Percentiles rank a stretch among this genome's conserved stretches.
These are phyloP conservation scores for Archilochus colubris DNA, from an alignment of 2,113 vertebrate species.

Conservation along the genomic window DNA sequence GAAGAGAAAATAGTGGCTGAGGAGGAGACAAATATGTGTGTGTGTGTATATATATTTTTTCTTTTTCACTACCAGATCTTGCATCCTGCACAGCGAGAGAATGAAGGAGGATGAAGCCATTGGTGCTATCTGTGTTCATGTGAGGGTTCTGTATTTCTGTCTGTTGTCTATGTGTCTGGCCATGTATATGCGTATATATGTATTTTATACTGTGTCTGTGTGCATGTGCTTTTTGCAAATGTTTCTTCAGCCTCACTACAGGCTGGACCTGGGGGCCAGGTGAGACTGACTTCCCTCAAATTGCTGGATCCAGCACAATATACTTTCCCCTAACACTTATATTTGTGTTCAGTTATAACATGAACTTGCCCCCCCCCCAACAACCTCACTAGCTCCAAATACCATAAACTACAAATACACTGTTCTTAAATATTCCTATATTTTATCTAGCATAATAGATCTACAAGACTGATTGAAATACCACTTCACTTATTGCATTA, in stretches of 20 bases:
- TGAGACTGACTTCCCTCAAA: not conserved
- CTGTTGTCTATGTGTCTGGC: not conserved
- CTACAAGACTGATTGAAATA: not conserved
- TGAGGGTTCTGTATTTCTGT: not conserved
- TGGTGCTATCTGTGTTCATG: not conserved
- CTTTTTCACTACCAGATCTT: not conserved
- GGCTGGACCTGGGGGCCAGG: not conserved
- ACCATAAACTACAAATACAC: not conserved
- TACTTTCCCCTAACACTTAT: not conserved
- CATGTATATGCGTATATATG: no score
- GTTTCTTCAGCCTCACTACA: fast-evolving
- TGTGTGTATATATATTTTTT: fast-evolving
- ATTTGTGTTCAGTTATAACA: not conserved
- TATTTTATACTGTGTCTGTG: not conserved
- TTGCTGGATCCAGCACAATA: not conserved
- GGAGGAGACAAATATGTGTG: not conserved
- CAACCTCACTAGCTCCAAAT: not conserved
- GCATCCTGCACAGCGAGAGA: no score
- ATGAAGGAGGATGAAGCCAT: not conserved
- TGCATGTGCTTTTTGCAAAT: not conserved
- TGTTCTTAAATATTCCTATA: not conserved
- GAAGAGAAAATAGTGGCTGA: not conserved
- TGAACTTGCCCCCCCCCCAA: no score
- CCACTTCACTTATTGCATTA: not conserved
- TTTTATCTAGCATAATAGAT: not conserved